Conservation (phyloP, 2,113 vertebrate genomes). For the Pipra filicauda region DNA sequence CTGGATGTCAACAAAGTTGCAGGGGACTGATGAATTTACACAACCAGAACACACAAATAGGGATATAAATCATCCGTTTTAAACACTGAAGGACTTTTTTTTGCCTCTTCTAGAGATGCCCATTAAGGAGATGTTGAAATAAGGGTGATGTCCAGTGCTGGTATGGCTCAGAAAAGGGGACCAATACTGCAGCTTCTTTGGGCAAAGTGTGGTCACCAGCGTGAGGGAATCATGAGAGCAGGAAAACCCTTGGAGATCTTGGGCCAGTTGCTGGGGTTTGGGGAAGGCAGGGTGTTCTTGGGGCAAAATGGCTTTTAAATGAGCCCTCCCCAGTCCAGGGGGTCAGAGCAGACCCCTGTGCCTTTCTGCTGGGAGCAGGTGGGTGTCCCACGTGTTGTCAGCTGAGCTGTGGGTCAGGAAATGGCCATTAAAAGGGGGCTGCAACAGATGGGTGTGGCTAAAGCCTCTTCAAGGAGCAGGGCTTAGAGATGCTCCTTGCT, state of each 20-base stretch:
- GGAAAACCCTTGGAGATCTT: neutral
- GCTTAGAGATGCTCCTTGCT: neutral
- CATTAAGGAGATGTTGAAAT: neutral
- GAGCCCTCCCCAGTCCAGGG: neutral
- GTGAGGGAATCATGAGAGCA: neutral
- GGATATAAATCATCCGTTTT: neutral
- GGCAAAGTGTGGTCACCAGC: neutral
- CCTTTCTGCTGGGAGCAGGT: fast-evolving
- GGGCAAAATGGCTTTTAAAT: neutral
- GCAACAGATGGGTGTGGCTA: fast-evolving
- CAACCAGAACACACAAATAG: neutral
- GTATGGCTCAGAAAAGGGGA: neutral
- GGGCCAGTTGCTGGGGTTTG: neutral
- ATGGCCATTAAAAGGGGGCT: neutral
- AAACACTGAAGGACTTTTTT: neutral
- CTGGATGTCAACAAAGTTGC: neutral
- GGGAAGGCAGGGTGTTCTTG: neutral
- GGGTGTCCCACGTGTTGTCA: fast-evolving
- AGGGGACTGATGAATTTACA: neutral
- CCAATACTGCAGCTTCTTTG: neutral
- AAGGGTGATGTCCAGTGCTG: neutral
- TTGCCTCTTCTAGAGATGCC: neutral
- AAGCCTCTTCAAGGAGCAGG: neutral
- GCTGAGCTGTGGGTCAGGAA: neutral
- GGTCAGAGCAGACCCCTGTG: neutral